Percentiles rank a stretch among this genome's conserved stretches.
Evolutionary conservation across 2,888 invertebrate species (phyloP).

Genomic region (Eudemis profundana): DNA sequence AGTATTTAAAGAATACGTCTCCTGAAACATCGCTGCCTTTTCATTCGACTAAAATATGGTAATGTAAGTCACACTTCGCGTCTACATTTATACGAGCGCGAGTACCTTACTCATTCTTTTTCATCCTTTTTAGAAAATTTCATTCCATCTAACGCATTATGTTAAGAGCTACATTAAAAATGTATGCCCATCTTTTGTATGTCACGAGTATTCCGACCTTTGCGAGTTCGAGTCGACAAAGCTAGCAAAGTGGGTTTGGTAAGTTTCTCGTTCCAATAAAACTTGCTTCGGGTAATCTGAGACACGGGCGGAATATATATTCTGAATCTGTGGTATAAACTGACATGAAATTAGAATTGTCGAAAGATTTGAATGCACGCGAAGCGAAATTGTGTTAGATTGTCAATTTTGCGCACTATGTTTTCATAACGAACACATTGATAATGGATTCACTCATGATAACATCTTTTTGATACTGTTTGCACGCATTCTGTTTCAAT

Average conservation of each 20-base stretch:
- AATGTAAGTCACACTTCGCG: conserved; percentile 33
- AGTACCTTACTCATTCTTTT: conserved; percentile 35
- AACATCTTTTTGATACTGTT: too few relatives aligned
- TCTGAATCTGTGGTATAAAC: conserved; percentile 36
- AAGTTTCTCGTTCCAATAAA: conserved; percentile 61
- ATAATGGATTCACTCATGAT: too few relatives aligned
- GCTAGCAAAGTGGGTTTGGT: conserved; percentile 53
- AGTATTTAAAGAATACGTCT: neutral
- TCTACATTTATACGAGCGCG: conserved; percentile 28
- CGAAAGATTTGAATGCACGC: conserved; percentile 4
- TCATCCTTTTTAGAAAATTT: conserved; percentile 43
- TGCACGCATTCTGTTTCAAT: too few relatives aligned
- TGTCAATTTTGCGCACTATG: neutral
- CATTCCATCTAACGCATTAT: conserved; percentile 47
- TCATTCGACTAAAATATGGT: conserved; percentile 28
- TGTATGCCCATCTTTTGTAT: conserved; percentile 55
- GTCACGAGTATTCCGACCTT: conserved; percentile 49
- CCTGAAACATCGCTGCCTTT: neutral
- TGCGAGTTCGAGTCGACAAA: conserved; percentile 46
- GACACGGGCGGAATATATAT: conserved; percentile 52
- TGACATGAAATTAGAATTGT: conserved; percentile 21
- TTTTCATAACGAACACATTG: too few relatives aligned
- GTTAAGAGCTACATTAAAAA: conserved; percentile 57
- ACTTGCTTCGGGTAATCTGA: conserved; percentile 57
- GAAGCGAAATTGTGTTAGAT: neutral